Evolutionary conservation across 2,888 invertebrate genomes (phyloP), one percentile per base, ranked within the genome.

Genomic region (Ernsta delagoae): DNA sequence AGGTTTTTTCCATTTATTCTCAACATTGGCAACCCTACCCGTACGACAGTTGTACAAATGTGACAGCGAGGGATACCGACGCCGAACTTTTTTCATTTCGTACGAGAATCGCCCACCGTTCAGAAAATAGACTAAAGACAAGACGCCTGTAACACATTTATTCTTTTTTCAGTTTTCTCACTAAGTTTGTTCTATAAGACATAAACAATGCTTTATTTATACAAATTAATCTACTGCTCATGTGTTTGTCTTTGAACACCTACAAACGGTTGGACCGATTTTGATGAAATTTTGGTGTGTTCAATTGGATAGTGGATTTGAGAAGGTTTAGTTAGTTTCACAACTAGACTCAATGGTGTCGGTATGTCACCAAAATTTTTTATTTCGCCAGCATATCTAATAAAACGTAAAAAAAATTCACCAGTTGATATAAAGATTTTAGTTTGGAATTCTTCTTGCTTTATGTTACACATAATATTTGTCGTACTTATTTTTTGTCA

Each of bases 51-150:
- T 74, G 74, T 74, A 66, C 70, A 79, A 86, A 84, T 79, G 80
- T 82, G 81, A 78, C 76, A 79, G 79, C 71, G 74, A 75, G 75
- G 78, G 78, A 81, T 78, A 75, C 75, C 78, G 39, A 41, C 24
- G 16, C 31, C 48, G 54, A 86, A 87, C 85, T 87, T 87, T 86
- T 87, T 86, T 86, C 84, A 87, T 87, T 84, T 85, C 60, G 66
- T 60, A 60, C 53, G 60, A 66, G 53, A 53, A 60, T 60, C 66
- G 16, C 31, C 54, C 43, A 31, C 41, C 50, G 66, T 66, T 53
- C 66, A 54, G 60, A 60, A 66, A 66, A 66, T 66, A 66, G 53
- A 53, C 59, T 34, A 50, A 50, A 60, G 66, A 54, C 50, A 65
- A 48, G 48, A 48, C 12, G 48, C 6, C 48, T 12, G 48, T 12